Evolutionary conservation across 2,888 invertebrate species (phyloP), one percentile per base, ranked within the genome.

Genomic region (Aproaerema taeniolella): DNA sequence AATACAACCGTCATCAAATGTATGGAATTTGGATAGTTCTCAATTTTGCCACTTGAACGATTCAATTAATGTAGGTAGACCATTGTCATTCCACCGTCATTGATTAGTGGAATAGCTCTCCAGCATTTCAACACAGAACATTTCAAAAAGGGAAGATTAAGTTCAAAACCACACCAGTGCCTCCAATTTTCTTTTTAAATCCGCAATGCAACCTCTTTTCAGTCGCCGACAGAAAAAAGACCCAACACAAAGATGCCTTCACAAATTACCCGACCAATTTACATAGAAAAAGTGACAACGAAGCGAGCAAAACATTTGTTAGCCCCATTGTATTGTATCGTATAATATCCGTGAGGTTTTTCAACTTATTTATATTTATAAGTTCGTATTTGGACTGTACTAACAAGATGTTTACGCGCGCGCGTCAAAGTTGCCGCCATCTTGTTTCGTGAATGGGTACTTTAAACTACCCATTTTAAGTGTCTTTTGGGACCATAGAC

Each of bases 221-320:
- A 20, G 20, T 20, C 20, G 20, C 20, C 20, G 20, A 20, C 20
- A 31, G 7, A 30, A 14, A 37, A 33, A 37, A 34, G 16, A 38
- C 39, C 32, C 41, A 50, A 44, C 50, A 49, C 66, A 54, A 41
- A 58, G 58, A 58, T 48, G 52, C 59, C 56, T 58, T 71, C 80
- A 80, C 82, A 82, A 83, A 83, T 83, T 82, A 81, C 77, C 57
- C 51, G 49, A 53, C 58, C 70, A 57, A 80, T 82, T 82, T 82
- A 83, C 80, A 83, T 82, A 79, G 76, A 76, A 77, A 78, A 79
- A 79, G 71, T 76, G 78, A 79, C 80, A 77, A 67, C 65, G 54
- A 11, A 11, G n/a, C 15, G 63, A 57, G 61, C 63, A 66, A 64
- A 74, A 80, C 81, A 80, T 82, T 82, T 81, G 81, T 82, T 80